Percentiles rank a stretch among this genome's conserved stretches.
Conservation (phyloP, 1,140 invertebrate species). For the Oppia nitens region DNA sequence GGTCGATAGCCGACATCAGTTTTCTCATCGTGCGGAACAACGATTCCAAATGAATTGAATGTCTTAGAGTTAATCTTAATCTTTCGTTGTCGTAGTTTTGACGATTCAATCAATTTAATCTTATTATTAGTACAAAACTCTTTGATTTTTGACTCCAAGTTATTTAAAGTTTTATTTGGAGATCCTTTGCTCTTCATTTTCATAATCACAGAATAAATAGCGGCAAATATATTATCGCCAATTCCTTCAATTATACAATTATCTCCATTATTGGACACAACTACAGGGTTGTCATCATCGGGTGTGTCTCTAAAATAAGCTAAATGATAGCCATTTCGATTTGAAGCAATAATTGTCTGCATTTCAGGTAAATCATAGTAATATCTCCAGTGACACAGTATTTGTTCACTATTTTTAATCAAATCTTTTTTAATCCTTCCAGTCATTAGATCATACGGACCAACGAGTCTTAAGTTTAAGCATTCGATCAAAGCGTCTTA, state of each 20-base stretch:
- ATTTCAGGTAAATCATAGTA: constrained; percentile 89
- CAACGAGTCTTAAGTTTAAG: constrained; percentile 53
- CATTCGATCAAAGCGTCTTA: constrained; percentile 41
- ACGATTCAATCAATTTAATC: constrained; percentile 24
- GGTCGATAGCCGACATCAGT: constrained; percentile 61
- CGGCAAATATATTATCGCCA: constrained; percentile 68
- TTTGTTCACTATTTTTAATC: constrained; percentile 38
- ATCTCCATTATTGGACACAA: constrained; percentile 51
- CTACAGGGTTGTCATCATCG: constrained; percentile 48
- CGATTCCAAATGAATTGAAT: constrained; percentile 69
- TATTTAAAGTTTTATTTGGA: not conserved
- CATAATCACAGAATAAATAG: constrained; percentile 44
- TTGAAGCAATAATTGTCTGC: constrained; percentile 32
- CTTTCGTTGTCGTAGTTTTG: constrained; percentile 40
- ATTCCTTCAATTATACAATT: constrained; percentile 47
- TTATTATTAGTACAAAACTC: not conserved
- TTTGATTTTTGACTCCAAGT: constrained; percentile 4
- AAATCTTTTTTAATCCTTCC: constrained; percentile 41
- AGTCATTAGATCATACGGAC: constrained; percentile 65
- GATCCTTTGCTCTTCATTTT: not conserved
- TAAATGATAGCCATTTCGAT: constrained; percentile 49
- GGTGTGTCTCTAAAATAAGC: constrained; percentile 63
- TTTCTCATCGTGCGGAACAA: constrained; percentile 67
- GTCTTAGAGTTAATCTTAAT: constrained; percentile 53
- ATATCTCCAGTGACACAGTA: constrained; percentile 65